phyloP scores from a whole-genome alignment of 2,797 vertebrate genomes.

The Graptemys geographica region DNA sequence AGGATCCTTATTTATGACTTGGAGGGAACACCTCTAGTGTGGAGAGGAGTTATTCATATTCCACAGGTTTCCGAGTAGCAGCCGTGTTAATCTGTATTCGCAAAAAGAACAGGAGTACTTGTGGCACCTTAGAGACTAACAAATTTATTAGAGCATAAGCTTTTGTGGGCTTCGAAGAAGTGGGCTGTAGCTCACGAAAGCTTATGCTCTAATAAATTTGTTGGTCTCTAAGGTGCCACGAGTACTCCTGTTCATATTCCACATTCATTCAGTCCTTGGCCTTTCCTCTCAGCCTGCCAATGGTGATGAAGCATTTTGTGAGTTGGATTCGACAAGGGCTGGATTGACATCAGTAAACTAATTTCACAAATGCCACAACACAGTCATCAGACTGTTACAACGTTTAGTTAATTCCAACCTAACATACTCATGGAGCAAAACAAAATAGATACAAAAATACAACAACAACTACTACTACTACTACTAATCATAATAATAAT shows the following conservation, averaged over 20 bases:
- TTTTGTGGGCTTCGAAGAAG: too few relatives aligned
- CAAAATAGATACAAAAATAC: neutral
- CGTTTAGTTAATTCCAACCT: neutral
- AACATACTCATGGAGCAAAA: neutral
- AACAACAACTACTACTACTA: neutral
- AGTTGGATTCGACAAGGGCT: neutral
- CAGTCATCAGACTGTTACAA: neutral
- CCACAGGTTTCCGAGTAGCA: neutral
- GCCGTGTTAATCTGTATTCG: too few relatives aligned
- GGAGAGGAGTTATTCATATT: neutral
- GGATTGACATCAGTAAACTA: neutral
- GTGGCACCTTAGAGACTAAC: too few relatives aligned
- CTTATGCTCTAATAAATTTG: too few relatives aligned
- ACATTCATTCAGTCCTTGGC: neutral
- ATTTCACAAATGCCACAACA: neutral
- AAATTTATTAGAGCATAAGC: too few relatives aligned
- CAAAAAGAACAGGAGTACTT: too few relatives aligned
- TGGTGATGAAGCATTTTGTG: neutral
- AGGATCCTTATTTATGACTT: neutral
- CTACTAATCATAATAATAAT: neutral
- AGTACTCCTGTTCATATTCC: neutral
- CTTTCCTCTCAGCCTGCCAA: neutral
- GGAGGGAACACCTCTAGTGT: neutral
- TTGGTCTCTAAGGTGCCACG: too few relatives aligned
- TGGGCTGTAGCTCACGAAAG: too few relatives aligned